Percentiles rank a stretch among this genome's conserved stretches.
phyloP scores from a whole-genome alignment of 2,797 vertebrate species.

The Syngnathus acus region DNA sequence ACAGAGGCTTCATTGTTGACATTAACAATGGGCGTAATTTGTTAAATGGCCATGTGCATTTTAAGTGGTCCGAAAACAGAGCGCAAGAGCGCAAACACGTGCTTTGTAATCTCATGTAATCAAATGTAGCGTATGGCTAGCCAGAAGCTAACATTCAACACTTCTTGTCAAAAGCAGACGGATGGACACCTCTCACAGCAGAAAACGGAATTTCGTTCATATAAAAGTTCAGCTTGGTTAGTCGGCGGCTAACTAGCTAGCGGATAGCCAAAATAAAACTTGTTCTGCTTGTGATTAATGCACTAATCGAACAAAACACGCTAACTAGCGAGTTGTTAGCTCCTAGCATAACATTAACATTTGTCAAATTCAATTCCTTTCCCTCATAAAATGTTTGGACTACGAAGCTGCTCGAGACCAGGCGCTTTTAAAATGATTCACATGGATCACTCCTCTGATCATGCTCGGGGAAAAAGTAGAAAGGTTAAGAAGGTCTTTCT shows the following conservation, averaged over 20 bases:
- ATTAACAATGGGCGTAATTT: constrained; percentile 47
- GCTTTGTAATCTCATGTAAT: neutral
- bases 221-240: too few relatives aligned
- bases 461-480: too few relatives aligned
- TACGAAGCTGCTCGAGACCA: too few relatives aligned
- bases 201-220: too few relatives aligned
- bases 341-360: neutral
- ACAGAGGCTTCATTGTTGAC: constrained; percentile 55
- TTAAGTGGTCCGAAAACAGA: constrained; percentile 21
- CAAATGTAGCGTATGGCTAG: neutral
- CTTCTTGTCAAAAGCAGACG: too few relatives aligned
- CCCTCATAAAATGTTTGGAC: neutral
- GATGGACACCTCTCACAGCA: too few relatives aligned
- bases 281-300: too few relatives aligned
- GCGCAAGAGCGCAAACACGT: neutral
- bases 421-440: too few relatives aligned
- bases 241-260: too few relatives aligned
- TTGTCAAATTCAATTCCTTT: neutral
- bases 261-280: neutral
- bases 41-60: constrained; percentile 44
- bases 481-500: neutral
- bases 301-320: neutral
- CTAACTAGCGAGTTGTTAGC: neutral
- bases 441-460: too few relatives aligned
- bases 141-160: neutral